Evolutionary conservation across 2,888 invertebrate genomes (phyloP), one percentile per base, ranked within the genome.

Genomic region (Osedax frankpressi): DNA sequence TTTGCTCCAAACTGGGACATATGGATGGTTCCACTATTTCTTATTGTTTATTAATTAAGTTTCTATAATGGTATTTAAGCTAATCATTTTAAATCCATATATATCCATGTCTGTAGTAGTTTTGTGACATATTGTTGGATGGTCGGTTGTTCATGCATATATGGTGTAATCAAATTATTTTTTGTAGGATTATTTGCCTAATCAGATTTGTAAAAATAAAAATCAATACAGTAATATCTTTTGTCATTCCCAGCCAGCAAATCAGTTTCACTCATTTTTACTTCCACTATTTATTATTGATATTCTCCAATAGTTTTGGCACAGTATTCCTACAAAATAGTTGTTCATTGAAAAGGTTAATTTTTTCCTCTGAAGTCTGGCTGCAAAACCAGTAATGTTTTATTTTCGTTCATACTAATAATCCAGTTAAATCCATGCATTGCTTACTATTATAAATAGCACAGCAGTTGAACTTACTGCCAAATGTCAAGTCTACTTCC

Each of bases 31-130:
- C 2, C 25, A 24, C 6, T 65, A 65, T 65, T n/a, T 65, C 65
- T 65, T 24, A 19, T 24, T 65, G n/a, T 65, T 65, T 2, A 65
- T 65, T 65, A 65, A 24, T 24, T 65, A 65, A 65, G 65, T 65
- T 65, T 65, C 24, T 65, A n/a, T 65, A 65, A 65, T 65, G 19
- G 24, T 65, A 65, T 24, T 65, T 65, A 65, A 65, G 65, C 65
- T 65, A 65, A 65, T 65, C 25, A 24, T 65, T 65, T 65, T 14
- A 65, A 19, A 65, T 6, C 24, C 65, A 65, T n/a, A 65, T 2
- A 6, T 25, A 1, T 62, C 2, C 24, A 24, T 62, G 63, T 62
- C 63, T 62, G 3, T 1, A 6, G 63, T 62, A 62, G 14, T 6
- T n/a, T 62, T 62, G 14, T 62, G 3, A 6, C 14, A 6, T 62